phyloP scores from a whole-genome alignment of 2,888 invertebrate species.

The Micoletzkya japonica region DNA sequence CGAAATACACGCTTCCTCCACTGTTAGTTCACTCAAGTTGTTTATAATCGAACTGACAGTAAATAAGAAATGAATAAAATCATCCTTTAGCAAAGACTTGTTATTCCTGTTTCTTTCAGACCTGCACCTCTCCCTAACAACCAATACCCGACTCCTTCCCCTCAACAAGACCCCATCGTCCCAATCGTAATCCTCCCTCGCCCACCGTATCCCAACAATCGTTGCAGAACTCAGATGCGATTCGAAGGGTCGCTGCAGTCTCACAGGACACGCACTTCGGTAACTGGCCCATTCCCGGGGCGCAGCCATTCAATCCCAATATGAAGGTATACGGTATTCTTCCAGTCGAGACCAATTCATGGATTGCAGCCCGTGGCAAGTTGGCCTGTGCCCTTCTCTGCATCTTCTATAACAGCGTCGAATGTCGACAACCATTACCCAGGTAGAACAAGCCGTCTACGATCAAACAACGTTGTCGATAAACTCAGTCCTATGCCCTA shows the following conservation, averaged over 20 bases:
- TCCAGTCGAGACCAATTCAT: no score
- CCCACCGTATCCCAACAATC: not conserved
- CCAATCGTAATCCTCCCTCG: not conserved
- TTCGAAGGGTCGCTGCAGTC: slow-evolving; percentile 31
- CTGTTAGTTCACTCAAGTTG: not conserved
- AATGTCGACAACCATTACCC: not conserved
- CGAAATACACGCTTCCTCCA: not conserved
- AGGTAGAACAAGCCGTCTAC: not conserved
- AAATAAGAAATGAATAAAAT: no score
- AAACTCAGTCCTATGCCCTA: no score
- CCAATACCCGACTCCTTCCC: not conserved
- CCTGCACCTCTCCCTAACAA: not conserved
- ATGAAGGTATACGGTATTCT: slow-evolving; percentile 17
- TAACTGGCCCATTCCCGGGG: slow-evolving; percentile 52
- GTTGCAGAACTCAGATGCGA: slow-evolving; percentile 17
- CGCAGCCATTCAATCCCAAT: slow-evolving; percentile 30
- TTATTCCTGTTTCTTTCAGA: not conserved
- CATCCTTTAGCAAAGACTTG: not conserved
- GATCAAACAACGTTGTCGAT: not conserved
- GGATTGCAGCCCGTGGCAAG: slow-evolving; percentile 6
- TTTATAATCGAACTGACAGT: not conserved
- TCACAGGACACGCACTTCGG: slow-evolving; percentile 44
- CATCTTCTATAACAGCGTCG: not conserved
- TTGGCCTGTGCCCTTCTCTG: slow-evolving; percentile 4
- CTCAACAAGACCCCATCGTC: slow-evolving; percentile 8